phyloP scores from a whole-genome alignment of 2,113 vertebrate genomes.

The Melanocharis versteri region DNA sequence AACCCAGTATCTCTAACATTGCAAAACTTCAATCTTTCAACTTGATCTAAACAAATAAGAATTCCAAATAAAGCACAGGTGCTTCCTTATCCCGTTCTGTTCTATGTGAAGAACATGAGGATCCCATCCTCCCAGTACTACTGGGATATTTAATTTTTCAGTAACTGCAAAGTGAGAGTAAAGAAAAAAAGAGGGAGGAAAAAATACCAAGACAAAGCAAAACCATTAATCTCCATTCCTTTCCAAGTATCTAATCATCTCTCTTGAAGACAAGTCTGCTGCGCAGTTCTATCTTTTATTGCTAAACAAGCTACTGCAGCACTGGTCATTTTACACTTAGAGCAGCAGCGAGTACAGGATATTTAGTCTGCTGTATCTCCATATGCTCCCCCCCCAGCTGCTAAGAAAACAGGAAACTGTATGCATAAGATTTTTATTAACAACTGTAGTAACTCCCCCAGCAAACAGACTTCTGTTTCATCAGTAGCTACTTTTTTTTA shows the following conservation, averaged over 20 bases:
- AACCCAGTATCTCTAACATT: not conserved
- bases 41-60: not conserved
- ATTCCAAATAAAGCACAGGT: not conserved
- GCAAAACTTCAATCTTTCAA: not conserved
- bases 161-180: not conserved
- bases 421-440: slow-evolving; percentile 37
- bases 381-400: not conserved
- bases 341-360: not conserved
- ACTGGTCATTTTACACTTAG: not conserved
- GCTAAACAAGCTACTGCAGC: not conserved
- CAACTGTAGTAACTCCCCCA: not conserved
- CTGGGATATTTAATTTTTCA: not conserved
- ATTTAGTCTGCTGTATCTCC: not conserved
- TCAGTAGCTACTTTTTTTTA: not conserved
- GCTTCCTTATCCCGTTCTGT: not conserved
- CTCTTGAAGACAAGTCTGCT: not conserved
- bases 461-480: not conserved
- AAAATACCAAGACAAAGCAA: not conserved
- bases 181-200: not conserved
- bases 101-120: not conserved
- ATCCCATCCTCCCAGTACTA: not conserved
- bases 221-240: not conserved
- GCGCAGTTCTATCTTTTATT: not conserved
- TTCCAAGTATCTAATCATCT: not conserved
- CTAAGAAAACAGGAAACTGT: not conserved